Conservation (phyloP, 2,888 invertebrate genomes). For the Eurytoma californica region DNA sequence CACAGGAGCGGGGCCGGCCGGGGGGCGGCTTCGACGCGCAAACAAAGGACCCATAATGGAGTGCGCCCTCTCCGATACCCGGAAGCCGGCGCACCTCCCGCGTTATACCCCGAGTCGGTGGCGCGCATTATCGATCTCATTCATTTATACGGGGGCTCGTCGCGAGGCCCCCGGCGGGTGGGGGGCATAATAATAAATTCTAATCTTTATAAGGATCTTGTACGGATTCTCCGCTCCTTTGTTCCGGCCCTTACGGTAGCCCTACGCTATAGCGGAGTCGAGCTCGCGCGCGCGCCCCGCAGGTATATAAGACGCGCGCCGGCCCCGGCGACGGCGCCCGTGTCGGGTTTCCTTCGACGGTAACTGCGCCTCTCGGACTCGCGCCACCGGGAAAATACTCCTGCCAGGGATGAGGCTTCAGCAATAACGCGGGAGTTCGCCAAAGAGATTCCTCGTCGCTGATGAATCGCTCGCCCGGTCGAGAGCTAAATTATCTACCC, state of each 20-base stretch:
- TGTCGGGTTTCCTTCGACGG: conserved; percentile 7
- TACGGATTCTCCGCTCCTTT: conserved; percentile 51
- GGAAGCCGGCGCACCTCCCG: not conserved
- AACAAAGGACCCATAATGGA: conserved; percentile 18
- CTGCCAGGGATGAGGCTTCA: not conserved
- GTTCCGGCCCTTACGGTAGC: conserved; percentile 21
- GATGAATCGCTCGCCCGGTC: too few relatives aligned
- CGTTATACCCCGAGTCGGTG: not conserved
- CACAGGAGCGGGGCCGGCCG: not conserved
- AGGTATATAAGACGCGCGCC: conserved; percentile 1
- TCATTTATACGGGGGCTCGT: not conserved
- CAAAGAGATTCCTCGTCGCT: too few relatives aligned
- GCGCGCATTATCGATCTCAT: conserved; percentile 40
- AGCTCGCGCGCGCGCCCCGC: not conserved
- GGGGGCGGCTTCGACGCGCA: not conserved
- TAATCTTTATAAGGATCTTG: conserved; percentile 55
- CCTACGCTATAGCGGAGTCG: not conserved
- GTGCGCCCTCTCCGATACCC: not conserved
- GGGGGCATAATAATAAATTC: conserved; percentile 49
- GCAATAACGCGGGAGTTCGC: conserved; percentile 2
- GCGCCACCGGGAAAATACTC: conserved; percentile 13
- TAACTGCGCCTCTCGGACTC: conserved; percentile 59
- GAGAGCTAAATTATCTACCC: too few relatives aligned
- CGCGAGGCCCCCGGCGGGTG: not conserved
- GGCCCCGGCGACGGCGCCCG: not conserved